Conservation (phyloP, 2,888 invertebrate genomes). For the Metallyticus violacea region DNA sequence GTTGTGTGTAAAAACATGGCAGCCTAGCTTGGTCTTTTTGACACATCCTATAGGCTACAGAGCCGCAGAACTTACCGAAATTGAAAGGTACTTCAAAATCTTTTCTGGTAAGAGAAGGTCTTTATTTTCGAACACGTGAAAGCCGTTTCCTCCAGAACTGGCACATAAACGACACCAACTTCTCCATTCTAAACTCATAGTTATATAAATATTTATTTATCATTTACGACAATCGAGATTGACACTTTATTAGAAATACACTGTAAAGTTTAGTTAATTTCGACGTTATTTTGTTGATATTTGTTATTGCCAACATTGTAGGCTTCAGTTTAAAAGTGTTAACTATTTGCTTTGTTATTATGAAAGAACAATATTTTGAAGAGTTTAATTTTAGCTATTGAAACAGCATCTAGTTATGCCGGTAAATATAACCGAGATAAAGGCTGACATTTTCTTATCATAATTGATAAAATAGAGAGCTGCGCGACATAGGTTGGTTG, state of each 20-base stretch:
- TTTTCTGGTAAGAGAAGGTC: conserved; percentile 27
- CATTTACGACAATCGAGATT: conserved; percentile 12
- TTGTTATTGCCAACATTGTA: background rate
- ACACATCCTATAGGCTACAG: conserved; percentile 27
- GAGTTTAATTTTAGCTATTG: background rate
- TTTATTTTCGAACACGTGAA: conserved; percentile 23
- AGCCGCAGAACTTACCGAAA: conserved; percentile 26
- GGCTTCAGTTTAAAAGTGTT: background rate
- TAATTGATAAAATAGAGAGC: background rate
- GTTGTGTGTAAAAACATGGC: conserved; percentile 13
- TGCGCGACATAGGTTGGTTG: background rate
- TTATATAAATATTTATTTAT: conserved; percentile 10
- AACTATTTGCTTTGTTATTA: background rate
- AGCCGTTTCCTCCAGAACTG: conserved; percentile 19
- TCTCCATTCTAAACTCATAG: conserved; percentile 30
- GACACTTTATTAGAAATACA: conserved; percentile 27
- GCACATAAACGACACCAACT: conserved; percentile 32
- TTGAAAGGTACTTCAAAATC: conserved; percentile 30
- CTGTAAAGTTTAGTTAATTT: conserved; percentile 19
- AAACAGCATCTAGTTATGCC: background rate
- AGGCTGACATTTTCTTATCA: background rate
- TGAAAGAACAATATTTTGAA: background rate
- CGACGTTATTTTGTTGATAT: conserved; percentile 13
- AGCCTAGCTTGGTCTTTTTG: conserved; percentile 21
- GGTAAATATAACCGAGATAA: background rate